These are phyloP conservation scores for Antechinus flavipes DNA, from an alignment of 2,113 vertebrate genomes.

Conservation along the genomic window DNA sequence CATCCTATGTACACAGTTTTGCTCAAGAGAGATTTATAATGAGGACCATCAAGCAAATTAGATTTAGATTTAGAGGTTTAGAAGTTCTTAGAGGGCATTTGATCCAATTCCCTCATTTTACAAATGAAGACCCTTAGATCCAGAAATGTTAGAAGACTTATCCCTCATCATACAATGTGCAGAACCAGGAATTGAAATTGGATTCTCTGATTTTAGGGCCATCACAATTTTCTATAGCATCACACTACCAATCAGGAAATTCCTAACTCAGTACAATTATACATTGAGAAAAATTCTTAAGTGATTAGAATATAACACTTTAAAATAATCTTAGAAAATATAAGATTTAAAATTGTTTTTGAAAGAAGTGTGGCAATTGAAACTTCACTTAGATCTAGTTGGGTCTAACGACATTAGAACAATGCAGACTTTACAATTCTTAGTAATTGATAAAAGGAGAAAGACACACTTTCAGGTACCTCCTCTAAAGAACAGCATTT, in stretches of 20 bases:
- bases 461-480: not conserved
- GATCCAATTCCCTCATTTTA: constrained; percentile 9
- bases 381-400: not conserved
- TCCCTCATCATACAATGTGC: not conserved
- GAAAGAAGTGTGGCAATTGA: not conserved
- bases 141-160: constrained; percentile 16
- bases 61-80: not conserved
- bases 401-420: not conserved
- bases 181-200: not conserved
- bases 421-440: not conserved
- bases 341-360: not conserved
- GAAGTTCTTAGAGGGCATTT: not conserved
- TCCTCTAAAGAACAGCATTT: not conserved
- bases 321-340: not conserved
- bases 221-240: not conserved
- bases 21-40: not conserved
- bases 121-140: constrained; percentile 8
- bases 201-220: not conserved
- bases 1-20: not conserved
- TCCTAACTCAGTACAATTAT: not conserved
- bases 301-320: not conserved
- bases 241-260: not conserved
- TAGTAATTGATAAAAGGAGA: not conserved
- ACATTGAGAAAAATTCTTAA: not conserved
- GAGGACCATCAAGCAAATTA: not conserved